These are phyloP conservation scores for Temnothorax unifasciatus DNA, from an alignment of 2,888 invertebrate species.

Conservation along the genomic window DNA sequence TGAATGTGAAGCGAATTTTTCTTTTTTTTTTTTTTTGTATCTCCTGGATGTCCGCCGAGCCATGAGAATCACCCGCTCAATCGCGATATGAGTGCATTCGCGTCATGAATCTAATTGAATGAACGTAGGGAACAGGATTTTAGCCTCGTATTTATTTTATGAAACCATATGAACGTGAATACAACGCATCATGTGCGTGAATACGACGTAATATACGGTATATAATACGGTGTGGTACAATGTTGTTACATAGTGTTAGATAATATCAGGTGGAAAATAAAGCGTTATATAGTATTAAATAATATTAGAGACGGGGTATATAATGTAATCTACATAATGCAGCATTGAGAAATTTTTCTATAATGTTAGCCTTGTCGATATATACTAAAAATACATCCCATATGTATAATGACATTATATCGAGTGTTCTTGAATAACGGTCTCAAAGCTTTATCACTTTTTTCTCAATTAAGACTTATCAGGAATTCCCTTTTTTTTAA, in stretches of 20 bases:
- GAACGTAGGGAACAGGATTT: not conserved
- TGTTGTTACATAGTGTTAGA: not conserved
- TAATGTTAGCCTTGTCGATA: not conserved
- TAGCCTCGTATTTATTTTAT: conserved; percentile 14
- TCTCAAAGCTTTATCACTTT: not conserved
- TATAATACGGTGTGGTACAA: not conserved
- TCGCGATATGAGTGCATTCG: not conserved
- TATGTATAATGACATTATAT: conserved; percentile 22
- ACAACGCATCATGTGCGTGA: not conserved
- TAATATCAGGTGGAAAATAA: conserved; percentile 25
- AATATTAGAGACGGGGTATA: conserved; percentile 12
- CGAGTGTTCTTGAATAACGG: not conserved
- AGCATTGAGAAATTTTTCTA: conserved; percentile 30
- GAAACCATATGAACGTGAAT: conserved; percentile 6
- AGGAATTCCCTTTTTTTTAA: not conserved
- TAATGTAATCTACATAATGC: not conserved
- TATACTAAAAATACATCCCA: conserved; percentile 36
- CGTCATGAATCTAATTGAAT: conserved; percentile 20
- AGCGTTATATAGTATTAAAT: conserved; percentile 9
- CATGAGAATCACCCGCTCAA: conserved; percentile 5
- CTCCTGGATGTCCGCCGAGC: conserved; percentile 9
- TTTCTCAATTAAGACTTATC: conserved; percentile 14
- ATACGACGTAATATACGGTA: not conserved
- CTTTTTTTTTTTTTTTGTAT: not conserved
- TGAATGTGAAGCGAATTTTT: not conserved